Conservation (phyloP, 2,888 invertebrate genomes). For the Achlya flavicornis region DNA sequence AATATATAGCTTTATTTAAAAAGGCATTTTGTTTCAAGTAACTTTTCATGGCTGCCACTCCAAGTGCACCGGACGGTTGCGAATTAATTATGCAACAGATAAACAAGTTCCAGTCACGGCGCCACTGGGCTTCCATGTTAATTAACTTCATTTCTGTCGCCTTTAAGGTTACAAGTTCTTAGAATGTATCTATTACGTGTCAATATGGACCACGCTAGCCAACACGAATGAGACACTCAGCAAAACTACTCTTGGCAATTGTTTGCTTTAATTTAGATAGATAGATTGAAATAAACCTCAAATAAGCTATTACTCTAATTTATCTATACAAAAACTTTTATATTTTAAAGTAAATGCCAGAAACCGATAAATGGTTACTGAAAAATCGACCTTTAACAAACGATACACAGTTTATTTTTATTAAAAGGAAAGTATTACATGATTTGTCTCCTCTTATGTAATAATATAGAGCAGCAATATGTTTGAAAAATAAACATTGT, state of each 20-base stretch:
- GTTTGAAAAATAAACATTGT: conserved; percentile 41
- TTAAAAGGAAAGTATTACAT: neutral
- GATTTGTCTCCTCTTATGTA: neutral
- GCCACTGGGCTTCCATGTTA: conserved; percentile 53
- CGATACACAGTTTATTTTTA: too few relatives aligned
- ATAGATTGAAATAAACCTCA: too few relatives aligned
- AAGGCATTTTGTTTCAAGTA: conserved; percentile 10
- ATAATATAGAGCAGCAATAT: conserved; percentile 21
- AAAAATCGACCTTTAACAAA: too few relatives aligned
- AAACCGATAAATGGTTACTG: too few relatives aligned
- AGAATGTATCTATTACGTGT: conserved; percentile 8
- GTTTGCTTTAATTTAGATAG: neutral
- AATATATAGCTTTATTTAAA: neutral
- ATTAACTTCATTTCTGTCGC: conserved; percentile 51
- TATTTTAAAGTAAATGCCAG: too few relatives aligned
- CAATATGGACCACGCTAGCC: neutral
- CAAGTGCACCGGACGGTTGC: conserved; percentile 32
- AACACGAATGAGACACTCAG: neutral
- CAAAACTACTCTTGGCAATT: neutral
- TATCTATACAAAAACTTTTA: too few relatives aligned
- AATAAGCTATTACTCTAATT: too few relatives aligned
- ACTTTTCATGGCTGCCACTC: conserved; percentile 32
- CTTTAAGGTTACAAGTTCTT: conserved; percentile 15
- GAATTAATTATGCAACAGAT: conserved; percentile 63
- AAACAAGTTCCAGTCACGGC: conserved; percentile 48